These are phyloP conservation scores for Platysternon megacephalum DNA, from an alignment of 2,113 vertebrate genomes.

Conservation along the genomic window DNA sequence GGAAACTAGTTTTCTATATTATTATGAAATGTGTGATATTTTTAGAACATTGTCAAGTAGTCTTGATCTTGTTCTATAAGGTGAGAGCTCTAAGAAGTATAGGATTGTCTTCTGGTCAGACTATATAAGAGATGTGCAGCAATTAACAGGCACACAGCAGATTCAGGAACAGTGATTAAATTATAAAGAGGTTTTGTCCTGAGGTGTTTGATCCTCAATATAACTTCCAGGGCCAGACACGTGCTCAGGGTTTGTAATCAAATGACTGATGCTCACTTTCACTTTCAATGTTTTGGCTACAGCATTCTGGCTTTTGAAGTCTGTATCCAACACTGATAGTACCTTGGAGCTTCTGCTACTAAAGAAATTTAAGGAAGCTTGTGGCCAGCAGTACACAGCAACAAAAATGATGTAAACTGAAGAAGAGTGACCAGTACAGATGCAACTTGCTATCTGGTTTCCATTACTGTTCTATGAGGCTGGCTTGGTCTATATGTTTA, in stretches of 20 bases:
- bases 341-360: neutral
- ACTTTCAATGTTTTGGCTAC: constrained; percentile 17
- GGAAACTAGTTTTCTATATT: neutral
- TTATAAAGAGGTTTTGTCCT: constrained; percentile 41
- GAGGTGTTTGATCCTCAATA: constrained; percentile 23
- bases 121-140: neutral
- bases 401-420: neutral
- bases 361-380: neutral
- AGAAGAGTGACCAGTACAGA: neutral
- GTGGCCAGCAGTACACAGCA: neutral
- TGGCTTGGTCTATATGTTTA: neutral
- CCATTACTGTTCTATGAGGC: neutral
- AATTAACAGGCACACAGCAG: constrained; percentile 29
- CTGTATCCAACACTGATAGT: neutral
- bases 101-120: neutral
- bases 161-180: neutral
- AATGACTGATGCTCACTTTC: neutral
- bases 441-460: neutral
- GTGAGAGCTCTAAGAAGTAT: constrained; percentile 3
- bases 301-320: constrained; percentile 8
- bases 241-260: neutral
- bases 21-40: neutral
- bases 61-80: neutral
- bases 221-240: neutral
- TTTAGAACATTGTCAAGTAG: neutral